Evolutionary conservation across 2,888 invertebrate genomes (phyloP).

Genomic region (Ellobium chinense): DNA sequence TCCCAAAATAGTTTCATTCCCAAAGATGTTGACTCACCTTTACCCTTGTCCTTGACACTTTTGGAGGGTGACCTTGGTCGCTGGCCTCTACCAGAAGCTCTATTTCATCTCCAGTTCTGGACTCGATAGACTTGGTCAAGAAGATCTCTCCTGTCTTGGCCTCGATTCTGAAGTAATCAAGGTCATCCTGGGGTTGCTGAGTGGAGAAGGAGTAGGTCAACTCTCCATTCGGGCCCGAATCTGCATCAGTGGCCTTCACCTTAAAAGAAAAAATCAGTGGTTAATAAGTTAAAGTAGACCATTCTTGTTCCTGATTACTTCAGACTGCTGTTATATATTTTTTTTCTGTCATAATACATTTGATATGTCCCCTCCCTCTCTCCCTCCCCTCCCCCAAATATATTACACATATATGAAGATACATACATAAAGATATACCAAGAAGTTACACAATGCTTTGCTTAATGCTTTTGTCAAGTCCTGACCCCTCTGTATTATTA

Average conservation of each 20-base stretch:
- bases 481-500: too few species aligned
- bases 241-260: constrained; percentile 48
- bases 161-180: constrained; percentile 47
- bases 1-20: too few species aligned
- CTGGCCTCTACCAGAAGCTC: constrained; percentile 51
- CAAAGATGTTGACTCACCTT: constrained; percentile 27
- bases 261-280: constrained; percentile 7
- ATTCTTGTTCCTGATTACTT: too few species aligned
- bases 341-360: too few species aligned
- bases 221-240: constrained; percentile 47
- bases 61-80: constrained; percentile 50
- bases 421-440: too few species aligned
- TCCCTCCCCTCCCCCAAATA: too few species aligned
- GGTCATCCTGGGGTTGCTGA: constrained; percentile 46
- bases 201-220: constrained; percentile 48
- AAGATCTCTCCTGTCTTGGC: constrained; percentile 42
- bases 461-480: too few species aligned
- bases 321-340: too few species aligned
- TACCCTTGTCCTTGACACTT: constrained; percentile 45
- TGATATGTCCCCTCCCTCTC: too few species aligned
- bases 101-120: constrained; percentile 43
- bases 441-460: too few species aligned
- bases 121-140: constrained; percentile 44
- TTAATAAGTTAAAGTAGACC: too few species aligned
- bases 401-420: too few species aligned